Conservation (phyloP, 1,140 invertebrate species). For the Stenopsyche tienmushanensis region DNA sequence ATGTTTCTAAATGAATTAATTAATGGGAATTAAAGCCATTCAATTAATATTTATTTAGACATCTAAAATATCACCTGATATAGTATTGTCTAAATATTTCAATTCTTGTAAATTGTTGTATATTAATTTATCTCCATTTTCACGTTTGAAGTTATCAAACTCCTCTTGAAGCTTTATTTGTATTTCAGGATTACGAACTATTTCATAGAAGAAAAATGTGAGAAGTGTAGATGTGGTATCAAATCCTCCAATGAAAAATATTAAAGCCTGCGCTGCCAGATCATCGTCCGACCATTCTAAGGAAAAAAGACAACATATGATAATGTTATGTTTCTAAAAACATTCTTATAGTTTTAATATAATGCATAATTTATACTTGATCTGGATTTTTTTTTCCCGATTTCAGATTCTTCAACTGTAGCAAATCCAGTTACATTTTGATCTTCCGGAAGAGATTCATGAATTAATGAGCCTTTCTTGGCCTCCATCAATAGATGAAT, state of each 20-base stretch:
- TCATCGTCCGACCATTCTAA: conserved; percentile 39
- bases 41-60: background rate
- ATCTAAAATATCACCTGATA: conserved; percentile 51
- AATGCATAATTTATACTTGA: conserved; percentile 12
- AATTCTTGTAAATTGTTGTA: conserved; percentile 59
- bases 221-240: conserved; percentile 62
- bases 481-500: conserved; percentile 51
- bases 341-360: background rate
- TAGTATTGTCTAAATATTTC: conserved; percentile 66
- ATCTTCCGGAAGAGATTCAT: background rate
- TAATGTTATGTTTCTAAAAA: too few species aligned
- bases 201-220: conserved; percentile 53
- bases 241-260: conserved; percentile 60
- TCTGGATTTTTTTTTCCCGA: conserved; percentile 42
- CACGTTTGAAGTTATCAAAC: conserved; percentile 50
- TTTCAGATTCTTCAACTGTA: conserved; percentile 48
- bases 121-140: conserved; percentile 50
- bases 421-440: conserved; percentile 50
- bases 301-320: conserved; percentile 41
- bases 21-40: background rate
- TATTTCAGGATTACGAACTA: conserved; percentile 60
- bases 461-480: background rate
- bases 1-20: conserved; percentile 52
- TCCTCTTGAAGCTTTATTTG: conserved; percentile 61
- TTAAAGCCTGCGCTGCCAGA: conserved; percentile 42